Conservation (phyloP, 2,888 invertebrate genomes). For the Aspidiotus destructor region DNA sequence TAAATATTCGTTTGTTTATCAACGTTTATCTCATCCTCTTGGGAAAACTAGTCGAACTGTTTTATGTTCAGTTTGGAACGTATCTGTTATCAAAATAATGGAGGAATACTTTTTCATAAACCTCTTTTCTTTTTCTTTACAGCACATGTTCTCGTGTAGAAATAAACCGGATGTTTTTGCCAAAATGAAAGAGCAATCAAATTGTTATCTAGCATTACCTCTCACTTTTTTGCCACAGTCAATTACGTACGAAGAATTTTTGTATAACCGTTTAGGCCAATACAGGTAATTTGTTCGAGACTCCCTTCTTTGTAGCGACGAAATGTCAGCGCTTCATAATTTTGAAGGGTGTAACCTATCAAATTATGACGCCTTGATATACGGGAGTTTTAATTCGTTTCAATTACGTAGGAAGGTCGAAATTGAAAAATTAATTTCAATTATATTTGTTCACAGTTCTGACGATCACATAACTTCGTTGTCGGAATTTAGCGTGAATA, state of each 20-base stretch:
- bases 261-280: slow-evolving; percentile 80
- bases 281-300: slow-evolving; percentile 54
- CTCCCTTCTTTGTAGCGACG: too few species aligned
- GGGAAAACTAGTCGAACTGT: neutral
- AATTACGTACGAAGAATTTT: slow-evolving; percentile 77
- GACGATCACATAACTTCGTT: slow-evolving; percentile 94
- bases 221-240: slow-evolving; percentile 75
- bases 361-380: too few species aligned
- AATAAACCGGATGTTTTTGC: slow-evolving; percentile 79
- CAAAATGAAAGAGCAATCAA: slow-evolving; percentile 74
- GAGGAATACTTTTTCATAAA: neutral
- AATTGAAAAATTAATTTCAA: neutral
- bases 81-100: neutral
- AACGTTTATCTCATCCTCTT: too few species aligned
- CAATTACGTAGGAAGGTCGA: neutral
- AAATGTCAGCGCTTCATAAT: too few species aligned
- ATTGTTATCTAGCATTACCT: slow-evolving; percentile 66
- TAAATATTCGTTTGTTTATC: slow-evolving; percentile 39
- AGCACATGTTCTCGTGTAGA: slow-evolving; percentile 78
- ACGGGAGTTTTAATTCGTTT: too few species aligned
- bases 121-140: slow-evolving; percentile 38
- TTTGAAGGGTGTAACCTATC: too few species aligned
- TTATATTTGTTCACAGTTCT: slow-evolving; percentile 52
- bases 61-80: neutral
- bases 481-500: slow-evolving; percentile 92